Percentiles rank a stretch among this genome's conserved stretches.
These are phyloP conservation scores for Phrynocephalus versicolor DNA, from an alignment of 2,113 vertebrate species.

Conservation along the genomic window DNA sequence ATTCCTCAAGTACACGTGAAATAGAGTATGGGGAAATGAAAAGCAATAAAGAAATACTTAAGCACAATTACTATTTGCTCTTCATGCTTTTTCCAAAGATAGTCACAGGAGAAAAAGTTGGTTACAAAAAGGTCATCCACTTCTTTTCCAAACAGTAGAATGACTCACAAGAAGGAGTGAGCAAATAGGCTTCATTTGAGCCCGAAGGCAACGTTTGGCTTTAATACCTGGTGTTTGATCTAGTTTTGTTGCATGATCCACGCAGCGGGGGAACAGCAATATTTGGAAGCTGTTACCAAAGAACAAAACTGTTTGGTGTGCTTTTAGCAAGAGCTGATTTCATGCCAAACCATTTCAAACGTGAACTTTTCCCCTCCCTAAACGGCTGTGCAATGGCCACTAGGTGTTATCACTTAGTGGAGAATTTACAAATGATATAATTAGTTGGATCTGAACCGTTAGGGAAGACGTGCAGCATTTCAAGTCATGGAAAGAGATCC, in stretches of 20 bases:
- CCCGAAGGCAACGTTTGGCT: slow-evolving; percentile 28
- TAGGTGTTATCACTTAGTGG: neutral
- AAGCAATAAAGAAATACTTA: slow-evolving; percentile 15
- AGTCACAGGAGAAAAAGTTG: slow-evolving; percentile 33
- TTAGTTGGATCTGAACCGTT: neutral
- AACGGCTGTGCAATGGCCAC: neutral
- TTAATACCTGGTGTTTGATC: slow-evolving; percentile 45
- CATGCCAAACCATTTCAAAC: neutral
- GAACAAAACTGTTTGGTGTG: slow-evolving; percentile 14
- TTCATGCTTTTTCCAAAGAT: slow-evolving; percentile 52
- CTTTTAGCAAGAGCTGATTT: neutral
- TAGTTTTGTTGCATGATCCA: neutral
- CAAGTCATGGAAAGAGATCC: neutral
- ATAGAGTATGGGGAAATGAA: slow-evolving; percentile 1
- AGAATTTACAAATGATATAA: neutral
- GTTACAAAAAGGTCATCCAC: slow-evolving; percentile 58
- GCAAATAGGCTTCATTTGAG: slow-evolving; percentile 44
- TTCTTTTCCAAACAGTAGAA: slow-evolving; percentile 39
- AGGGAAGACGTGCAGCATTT: neutral
- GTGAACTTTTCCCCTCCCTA: neutral
- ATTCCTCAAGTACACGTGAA: neutral
- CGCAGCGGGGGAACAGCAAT: neutral
- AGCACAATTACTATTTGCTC: slow-evolving; percentile 27
- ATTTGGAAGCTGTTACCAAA: neutral
- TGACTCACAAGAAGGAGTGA: slow-evolving; percentile 66